Base-by-base conservation (phyloP, 2,888 invertebrate species). In the Clostera curtula region DNA sequence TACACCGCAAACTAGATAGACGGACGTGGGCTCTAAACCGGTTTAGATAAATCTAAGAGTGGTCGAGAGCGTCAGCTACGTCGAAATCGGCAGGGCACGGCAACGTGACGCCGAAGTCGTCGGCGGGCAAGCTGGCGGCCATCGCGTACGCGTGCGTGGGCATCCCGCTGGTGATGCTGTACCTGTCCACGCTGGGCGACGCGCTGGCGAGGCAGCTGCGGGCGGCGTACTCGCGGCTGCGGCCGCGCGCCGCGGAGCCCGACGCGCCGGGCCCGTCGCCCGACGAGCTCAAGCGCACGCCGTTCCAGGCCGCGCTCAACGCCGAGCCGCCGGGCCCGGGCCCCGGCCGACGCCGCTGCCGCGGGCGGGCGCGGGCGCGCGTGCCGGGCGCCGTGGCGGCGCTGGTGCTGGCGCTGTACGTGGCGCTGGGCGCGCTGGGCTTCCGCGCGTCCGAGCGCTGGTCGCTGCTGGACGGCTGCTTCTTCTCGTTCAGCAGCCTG, bases 371-470 rank as follows among this genome's bases (percentile, higher is more conserved):
- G 49, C 85, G 87, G 43, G 88, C 92, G 27, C 87, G 93, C 43
- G 96, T 98, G 34, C 98, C 98, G 24, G 90, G 97, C 33, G 88
- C 90, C 27, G 86, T 98, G 25, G 96, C 96, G 61, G 80, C 97
- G 35, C 80, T 95, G 44, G 90, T 97, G 20, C 90, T 98, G 54
- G 85, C 94, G 24, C 87, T 91, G 43, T 98, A 98, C 73, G 89
- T 98, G 53, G 91, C 92, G 32, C 90, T 94, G 16, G 98, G 98
- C 7, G 93, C 97, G 1, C 84, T 94, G 34, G 86, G 98, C 42
- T 98, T 98, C 72, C 91, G 93, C 36, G 87, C 92, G 27, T 91
- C 97, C 62, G 98, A 98, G 69, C 89, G 90, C 45, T 98, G 98
- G 98, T 91, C 90, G 34, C 87, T 94, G 19, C 84, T 97, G 27